Conservation (phyloP, 2,113 vertebrate genomes). For the Xyrauchen texanus region DNA sequence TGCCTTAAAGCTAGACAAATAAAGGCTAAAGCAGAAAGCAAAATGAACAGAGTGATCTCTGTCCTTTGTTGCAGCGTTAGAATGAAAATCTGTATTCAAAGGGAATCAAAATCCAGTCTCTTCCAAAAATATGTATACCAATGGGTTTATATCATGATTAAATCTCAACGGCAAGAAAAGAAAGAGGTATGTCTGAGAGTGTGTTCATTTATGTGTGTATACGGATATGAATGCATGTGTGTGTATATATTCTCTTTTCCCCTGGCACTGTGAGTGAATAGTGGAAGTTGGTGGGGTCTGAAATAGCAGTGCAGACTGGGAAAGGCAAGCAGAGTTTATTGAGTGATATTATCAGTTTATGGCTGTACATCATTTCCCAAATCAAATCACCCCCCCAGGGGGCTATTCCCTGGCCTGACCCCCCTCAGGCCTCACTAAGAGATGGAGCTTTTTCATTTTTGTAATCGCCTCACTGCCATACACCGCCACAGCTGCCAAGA, state of each 20-base stretch:
- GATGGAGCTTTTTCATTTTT: constrained; percentile 52
- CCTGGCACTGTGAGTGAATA: constrained; percentile 14
- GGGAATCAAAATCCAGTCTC: no score
- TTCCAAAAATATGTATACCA: no score
- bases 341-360: constrained; percentile 47
- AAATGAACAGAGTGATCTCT: constrained; percentile 9
- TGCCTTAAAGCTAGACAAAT: constrained; percentile 25
- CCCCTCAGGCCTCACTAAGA: constrained; percentile 14
- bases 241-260: not conserved
- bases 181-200: no score
- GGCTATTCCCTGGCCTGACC: constrained; percentile 13
- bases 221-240: constrained; percentile 3
- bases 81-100: constrained; percentile 23
- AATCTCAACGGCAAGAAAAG: no score
- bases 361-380: constrained; percentile 53
- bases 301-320: constrained; percentile 3
- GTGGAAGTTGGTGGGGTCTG: not conserved
- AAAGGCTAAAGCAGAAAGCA: constrained; percentile 25
- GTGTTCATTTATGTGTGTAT: no score
- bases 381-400: constrained; percentile 52
- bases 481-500: constrained; percentile 43
- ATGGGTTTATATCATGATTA: no score
- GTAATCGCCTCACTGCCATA: constrained; percentile 48
- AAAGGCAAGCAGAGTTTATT: constrained; percentile 34
- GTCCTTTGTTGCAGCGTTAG: constrained; percentile 5